Conservation (phyloP, 2,113 vertebrate genomes). For the Nerophis ophidion region DNA sequence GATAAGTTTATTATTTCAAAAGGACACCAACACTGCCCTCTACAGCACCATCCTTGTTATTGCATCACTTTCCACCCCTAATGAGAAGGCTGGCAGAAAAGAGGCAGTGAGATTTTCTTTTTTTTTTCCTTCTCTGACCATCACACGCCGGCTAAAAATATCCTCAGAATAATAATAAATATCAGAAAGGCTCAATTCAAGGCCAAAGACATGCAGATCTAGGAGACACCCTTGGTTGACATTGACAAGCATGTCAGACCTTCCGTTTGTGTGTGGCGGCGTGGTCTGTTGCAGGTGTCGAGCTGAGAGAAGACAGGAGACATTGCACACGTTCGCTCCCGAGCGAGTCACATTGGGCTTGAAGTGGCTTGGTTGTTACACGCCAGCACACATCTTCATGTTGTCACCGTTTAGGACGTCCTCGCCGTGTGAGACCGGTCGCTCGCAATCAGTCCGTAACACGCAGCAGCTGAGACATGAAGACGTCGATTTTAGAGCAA, state of each 20-base stretch:
- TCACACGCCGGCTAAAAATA: constrained; percentile 24
- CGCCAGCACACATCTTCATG: neutral
- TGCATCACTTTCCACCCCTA: constrained; percentile 40
- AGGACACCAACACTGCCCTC: constrained; percentile 49
- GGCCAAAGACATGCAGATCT: constrained; percentile 4
- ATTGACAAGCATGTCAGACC: constrained; percentile 21
- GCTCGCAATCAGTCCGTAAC: neutral
- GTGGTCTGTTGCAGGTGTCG: constrained; percentile 22
- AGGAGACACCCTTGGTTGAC: constrained; percentile 11
- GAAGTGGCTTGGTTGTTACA: constrained; percentile 27
- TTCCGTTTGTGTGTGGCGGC: constrained; percentile 30
- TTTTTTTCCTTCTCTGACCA: neutral
- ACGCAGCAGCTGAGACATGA: neutral
- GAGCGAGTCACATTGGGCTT: constrained; percentile 55
- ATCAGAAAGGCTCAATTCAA: constrained; percentile 23
- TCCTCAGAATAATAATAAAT: constrained; percentile 28
- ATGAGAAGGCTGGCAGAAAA: no score
- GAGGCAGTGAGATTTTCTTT: no score
- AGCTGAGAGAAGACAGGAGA: neutral
- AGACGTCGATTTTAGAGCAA: neutral
- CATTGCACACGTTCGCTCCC: constrained; percentile 28
- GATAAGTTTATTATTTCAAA: constrained; percentile 9
- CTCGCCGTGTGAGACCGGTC: neutral
- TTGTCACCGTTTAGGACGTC: neutral
- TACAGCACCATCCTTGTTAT: constrained; percentile 47